Percentiles rank a stretch among this genome's conserved stretches.
These are phyloP conservation scores for Leptopilina myrica DNA, from an alignment of 2,888 invertebrate species.

Conservation along the genomic window DNA sequence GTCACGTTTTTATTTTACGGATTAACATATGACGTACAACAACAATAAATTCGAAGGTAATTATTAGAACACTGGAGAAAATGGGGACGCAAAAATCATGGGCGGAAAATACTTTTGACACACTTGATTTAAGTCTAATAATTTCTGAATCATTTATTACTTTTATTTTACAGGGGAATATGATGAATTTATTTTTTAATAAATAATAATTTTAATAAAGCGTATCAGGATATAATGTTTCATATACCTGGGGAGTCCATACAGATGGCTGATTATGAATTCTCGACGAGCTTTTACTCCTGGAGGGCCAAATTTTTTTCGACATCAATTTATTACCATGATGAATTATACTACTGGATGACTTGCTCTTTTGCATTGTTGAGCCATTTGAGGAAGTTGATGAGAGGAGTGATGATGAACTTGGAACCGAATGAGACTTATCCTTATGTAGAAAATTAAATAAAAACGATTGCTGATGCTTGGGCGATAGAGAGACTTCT, in stretches of 20 bases:
- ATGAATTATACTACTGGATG: slow-evolving; percentile 91
- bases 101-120: too few relatives aligned
- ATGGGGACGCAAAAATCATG: too few relatives aligned
- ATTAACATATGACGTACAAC: too few relatives aligned
- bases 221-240: too few relatives aligned
- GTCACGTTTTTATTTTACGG: too few relatives aligned
- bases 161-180: too few relatives aligned
- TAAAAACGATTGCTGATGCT: slow-evolving; percentile 81
- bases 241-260: slow-evolving; percentile 90
- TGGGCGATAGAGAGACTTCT: slow-evolving; percentile 76
- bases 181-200: too few relatives aligned
- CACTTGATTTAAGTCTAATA: too few relatives aligned
- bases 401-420: slow-evolving; percentile 78
- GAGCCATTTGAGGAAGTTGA: slow-evolving; percentile 79
- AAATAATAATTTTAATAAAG: neutral
- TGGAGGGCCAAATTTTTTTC: slow-evolving; percentile 90
- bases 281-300: slow-evolving; percentile 89
- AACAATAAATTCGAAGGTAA: too few relatives aligned
- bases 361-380: slow-evolving; percentile 94
- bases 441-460: slow-evolving; percentile 80
- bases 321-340: slow-evolving; percentile 84
- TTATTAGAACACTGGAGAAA: too few relatives aligned
- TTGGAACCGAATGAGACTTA: slow-evolving; percentile 78
- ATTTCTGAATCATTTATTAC: too few relatives aligned
- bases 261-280: slow-evolving; percentile 80